Evolutionary conservation across 2,797 vertebrate species (phyloP).

Genomic region (Myiotriccus ornatus): DNA sequence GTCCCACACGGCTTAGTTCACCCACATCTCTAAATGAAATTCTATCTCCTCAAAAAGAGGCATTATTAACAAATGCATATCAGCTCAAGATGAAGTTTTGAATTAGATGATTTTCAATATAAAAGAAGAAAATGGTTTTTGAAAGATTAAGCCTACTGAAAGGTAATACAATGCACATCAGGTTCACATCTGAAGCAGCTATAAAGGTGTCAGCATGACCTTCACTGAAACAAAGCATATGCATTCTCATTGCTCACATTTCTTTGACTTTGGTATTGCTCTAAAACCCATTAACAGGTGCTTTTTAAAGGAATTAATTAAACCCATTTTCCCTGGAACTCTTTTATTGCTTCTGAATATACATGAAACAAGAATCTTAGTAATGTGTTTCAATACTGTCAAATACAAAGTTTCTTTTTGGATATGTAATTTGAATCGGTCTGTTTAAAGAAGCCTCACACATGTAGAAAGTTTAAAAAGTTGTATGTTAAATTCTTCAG

Average conservation of each 20-base stretch:
- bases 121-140: neutral
- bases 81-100: neutral
- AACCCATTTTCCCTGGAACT: neutral
- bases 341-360: constrained; percentile 19
- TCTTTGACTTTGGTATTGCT: neutral
- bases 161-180: neutral
- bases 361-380: neutral
- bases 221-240: neutral
- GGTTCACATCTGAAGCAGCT: neutral
- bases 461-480: constrained; percentile 73
- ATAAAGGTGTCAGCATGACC: neutral
- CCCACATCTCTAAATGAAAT: neutral
- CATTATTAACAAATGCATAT: neutral
- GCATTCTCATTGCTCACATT: neutral
- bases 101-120: neutral
- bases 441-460: constrained; percentile 69
- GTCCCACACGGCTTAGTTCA: neutral
- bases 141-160: neutral
- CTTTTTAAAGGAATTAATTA: neutral
- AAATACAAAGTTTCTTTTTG: constrained; percentile 29
- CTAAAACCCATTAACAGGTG: neutral
- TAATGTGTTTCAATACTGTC: neutral
- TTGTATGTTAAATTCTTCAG: constrained; percentile 70
- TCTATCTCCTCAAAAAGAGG: neutral
- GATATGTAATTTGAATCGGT: constrained; percentile 46